Base-by-base conservation (phyloP, 2,113 vertebrate genomes). In the Phrynosoma platyrhinos region DNA sequence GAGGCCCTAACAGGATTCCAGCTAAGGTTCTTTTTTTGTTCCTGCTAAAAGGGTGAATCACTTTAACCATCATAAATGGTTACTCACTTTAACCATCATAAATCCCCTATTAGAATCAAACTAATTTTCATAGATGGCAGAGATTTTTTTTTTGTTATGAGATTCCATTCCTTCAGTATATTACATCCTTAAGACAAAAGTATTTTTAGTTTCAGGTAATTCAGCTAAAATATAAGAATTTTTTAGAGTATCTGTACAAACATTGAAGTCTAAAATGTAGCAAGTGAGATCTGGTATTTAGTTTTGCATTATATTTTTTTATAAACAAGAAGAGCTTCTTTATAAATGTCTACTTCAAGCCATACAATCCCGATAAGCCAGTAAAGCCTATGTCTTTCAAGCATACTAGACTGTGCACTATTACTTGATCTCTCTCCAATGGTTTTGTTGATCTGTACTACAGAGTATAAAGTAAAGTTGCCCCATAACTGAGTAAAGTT, bases 51-150 rank as follows among this genome's bases (percentile, higher is more conserved):
- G 47, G 3, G 47, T 47, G 47, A 47, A 47, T 47, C 4, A 68
- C 52, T 86, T 91, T 88, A 79, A 32, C 36, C 1, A 89, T 87
- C 1, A 40, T 7, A 27, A 25, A n/a, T 23, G 85, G 88, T 47
- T 16, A 32, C 47, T 47, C 4, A 68, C 52, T 86, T 91, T 88
- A 79, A 32, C 36, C 1, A 89, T 87, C 1, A 40, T 7, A 27
- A 25, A n/a, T 1, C 40, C 25, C 30, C 14, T 5, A 21, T 13
- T 71, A 87, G 3, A 8, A 72, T 1, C 1, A 90, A 91, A 66
- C 2, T 21, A 55, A 7, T 32, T 32, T 30, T 68, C 30, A 27
- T 68, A 58, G 71, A 72, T 18, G 84, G 47, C 0, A 62, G 2
- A 42, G 23, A 81, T 27, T n/a, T 42, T 18, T 42, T 18, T 18